These are phyloP conservation scores for Muraenolepis orangiensis DNA, from an alignment of 2,797 vertebrate species.

Conservation along the genomic window DNA sequence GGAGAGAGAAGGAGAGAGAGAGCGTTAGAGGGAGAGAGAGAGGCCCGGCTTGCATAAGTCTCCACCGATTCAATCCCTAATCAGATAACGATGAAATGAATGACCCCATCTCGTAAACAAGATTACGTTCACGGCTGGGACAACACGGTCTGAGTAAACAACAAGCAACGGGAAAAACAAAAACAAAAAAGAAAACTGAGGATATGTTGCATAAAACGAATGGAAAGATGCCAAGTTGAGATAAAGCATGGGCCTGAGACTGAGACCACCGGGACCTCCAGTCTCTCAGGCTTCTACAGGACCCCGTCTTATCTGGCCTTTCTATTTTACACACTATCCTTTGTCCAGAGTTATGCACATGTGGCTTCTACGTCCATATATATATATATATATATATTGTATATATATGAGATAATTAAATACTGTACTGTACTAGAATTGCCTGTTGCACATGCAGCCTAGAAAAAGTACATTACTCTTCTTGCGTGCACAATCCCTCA, in stretches of 20 bases:
- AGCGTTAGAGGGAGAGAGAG: too few species aligned
- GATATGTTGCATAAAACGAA: conserved; percentile 43
- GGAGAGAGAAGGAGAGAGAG: too few species aligned
- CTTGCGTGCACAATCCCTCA: too few species aligned
- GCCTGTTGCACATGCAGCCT: too few species aligned
- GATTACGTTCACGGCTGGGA: conserved; percentile 25
- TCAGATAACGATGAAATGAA: conserved; percentile 50
- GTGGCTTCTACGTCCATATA: too few species aligned
- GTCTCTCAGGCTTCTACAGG: background rate
- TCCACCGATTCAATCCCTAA: conserved; percentile 45
- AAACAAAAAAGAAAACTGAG: conserved; percentile 38
- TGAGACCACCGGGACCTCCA: conserved; percentile 14
- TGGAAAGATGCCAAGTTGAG: conserved; percentile 31
- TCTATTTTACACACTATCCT: too few species aligned
- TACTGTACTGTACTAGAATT: too few species aligned
- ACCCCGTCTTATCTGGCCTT: too few species aligned
- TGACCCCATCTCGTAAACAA: conserved; percentile 45
- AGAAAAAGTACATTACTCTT: too few species aligned
- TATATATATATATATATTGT: too few species aligned
- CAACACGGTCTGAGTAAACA: background rate
- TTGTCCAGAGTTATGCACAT: too few species aligned
- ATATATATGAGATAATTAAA: too few species aligned
- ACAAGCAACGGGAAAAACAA: conserved; percentile 19
- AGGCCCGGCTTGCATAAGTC: conserved; percentile 53
- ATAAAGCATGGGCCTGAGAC: background rate